Conservation (phyloP, 2,888 invertebrate species). For the Hypena proboscidalis region DNA sequence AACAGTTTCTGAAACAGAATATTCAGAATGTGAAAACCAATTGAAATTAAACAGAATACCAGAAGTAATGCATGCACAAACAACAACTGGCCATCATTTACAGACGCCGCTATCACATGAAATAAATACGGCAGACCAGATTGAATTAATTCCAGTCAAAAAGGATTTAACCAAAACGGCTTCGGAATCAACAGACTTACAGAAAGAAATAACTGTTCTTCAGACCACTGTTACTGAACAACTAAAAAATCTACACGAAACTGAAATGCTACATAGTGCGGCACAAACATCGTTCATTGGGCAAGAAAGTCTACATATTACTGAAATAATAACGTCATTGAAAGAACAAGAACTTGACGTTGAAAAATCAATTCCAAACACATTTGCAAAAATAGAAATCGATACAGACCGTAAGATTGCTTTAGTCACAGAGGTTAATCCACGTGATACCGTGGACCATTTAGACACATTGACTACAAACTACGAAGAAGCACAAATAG, state of each 20-base stretch:
- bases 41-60: slow-evolving; percentile 67
- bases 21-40: slow-evolving; percentile 87
- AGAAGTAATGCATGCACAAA: slow-evolving; percentile 50
- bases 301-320: slow-evolving; percentile 86
- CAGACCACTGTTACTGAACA: slow-evolving; percentile 81
- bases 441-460: slow-evolving; percentile 59
- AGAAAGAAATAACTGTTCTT: slow-evolving; percentile 69
- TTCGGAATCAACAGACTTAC: slow-evolving; percentile 61
- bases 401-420: slow-evolving; percentile 81
- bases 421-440: slow-evolving; percentile 73
- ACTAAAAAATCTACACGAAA: slow-evolving; percentile 78
- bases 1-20: slow-evolving; percentile 86
- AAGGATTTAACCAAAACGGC: slow-evolving; percentile 57
- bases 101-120: slow-evolving; percentile 74
- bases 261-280: slow-evolving; percentile 79
- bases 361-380: slow-evolving; percentile 63
- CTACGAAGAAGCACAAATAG: slow-evolving; percentile 66
- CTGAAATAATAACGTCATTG: slow-evolving; percentile 79
- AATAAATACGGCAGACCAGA: slow-evolving; percentile 72
- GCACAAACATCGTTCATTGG: slow-evolving; percentile 84
- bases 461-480: slow-evolving; percentile 52
- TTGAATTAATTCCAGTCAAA: slow-evolving; percentile 54
- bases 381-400: slow-evolving; percentile 81
- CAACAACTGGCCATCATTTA: slow-evolving; percentile 63
- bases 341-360: slow-evolving; percentile 78